Base-by-base conservation (phyloP, 2,797 vertebrate species). In the Coreius guichenoti region DNA sequence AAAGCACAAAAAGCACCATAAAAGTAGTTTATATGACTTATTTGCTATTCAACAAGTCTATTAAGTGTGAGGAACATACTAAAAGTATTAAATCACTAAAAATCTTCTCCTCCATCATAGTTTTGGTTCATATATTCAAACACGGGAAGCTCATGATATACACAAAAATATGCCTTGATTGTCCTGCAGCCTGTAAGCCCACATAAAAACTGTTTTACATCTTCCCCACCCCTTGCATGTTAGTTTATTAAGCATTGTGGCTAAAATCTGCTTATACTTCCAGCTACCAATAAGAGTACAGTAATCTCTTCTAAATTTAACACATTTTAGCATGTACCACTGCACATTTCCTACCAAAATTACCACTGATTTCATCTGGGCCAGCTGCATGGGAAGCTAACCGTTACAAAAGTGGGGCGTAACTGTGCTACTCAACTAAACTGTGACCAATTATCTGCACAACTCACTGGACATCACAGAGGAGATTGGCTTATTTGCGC, bases 321-420 rank as follows among this genome's bases (percentile, higher is more conserved):
- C 74, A 76, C 74, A 39, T 14, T 58, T 58, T 77, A 39, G 5
- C 47, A 54, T 2, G 13, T 8, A 36, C 31, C 29, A 33, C n/a
- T 76, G 12, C 74, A 58, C 74, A 36, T 76, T 76, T 23, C 31
- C 45, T 49, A 23, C 31, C 21, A 14, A n/a, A 76, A 76, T 56
- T 2, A 36, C 74, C 23, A 19, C 21, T 39, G 31, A 56, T 56
- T 76, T 56, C 1, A 56, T 56, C 31, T 16, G 51, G 11, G 51
- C 31, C 31, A 36, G 31, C 31, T 56, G 74, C 51, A 56, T 58
- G 7, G 31, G 31, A 36, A 76, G 19, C 51, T 36, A 76, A 76
- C 73, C 1, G 21, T 21, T 8, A 76, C 74, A 56, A 56, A 76
- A 39, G 8, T 3, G 16, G 76, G 56, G 76, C 1, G n/a, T 29